Evolutionary conservation across 2,113 vertebrate genomes (phyloP).

Genomic region (Urocitellus parryii): DNA sequence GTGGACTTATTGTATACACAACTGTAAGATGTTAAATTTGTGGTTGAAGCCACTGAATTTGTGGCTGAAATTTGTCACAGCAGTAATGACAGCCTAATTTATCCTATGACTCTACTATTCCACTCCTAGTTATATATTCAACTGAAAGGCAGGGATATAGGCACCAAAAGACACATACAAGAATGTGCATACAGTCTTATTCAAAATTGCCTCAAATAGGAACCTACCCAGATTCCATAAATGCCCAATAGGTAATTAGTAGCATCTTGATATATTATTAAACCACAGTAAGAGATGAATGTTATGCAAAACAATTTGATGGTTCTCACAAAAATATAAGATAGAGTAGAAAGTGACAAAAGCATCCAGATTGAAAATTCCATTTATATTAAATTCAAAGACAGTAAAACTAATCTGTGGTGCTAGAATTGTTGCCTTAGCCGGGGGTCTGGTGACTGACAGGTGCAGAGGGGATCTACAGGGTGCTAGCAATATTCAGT

Average conservation of each 20-base stretch:
- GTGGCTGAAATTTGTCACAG: neutral
- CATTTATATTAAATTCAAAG: constrained; percentile 47
- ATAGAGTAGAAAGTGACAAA: neutral
- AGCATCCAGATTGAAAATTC: neutral
- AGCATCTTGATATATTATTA: neutral
- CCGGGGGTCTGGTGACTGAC: neutral
- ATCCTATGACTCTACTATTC: neutral
- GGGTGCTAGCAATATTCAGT: neutral
- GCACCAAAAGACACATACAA: neutral
- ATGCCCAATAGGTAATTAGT: neutral
- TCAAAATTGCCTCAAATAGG: neutral
- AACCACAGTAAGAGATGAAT: neutral
- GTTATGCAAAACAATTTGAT: neutral
- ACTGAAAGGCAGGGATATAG: neutral
- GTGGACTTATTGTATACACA: neutral
- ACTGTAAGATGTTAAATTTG: neutral
- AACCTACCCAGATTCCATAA: constrained; percentile 4
- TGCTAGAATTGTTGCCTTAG: neutral
- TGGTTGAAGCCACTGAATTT: neutral
- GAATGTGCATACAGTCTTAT: neutral
- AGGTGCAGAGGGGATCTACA: neutral
- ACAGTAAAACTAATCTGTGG: neutral
- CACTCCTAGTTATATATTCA: neutral
- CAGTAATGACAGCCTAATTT: neutral
- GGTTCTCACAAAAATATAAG: neutral